A percentile compares a stretch with the other conserved stretches of the same genome.
Conservation (phyloP, 2,888 invertebrate genomes). For the Leistus spinibarbis region DNA sequence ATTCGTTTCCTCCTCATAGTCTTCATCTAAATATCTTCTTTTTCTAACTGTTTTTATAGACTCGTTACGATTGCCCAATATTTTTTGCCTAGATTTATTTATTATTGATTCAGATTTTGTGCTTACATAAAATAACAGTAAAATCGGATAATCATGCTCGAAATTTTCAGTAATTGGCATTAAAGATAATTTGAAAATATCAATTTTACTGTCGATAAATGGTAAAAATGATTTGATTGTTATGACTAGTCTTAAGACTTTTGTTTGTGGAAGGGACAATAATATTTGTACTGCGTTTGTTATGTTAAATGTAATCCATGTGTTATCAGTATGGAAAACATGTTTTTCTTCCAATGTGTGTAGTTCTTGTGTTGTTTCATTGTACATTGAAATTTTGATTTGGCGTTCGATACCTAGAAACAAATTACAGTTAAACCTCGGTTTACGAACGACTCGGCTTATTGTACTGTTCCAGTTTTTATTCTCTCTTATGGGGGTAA, state of each 20-base stretch:
- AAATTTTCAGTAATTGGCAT: conserved; percentile 48
- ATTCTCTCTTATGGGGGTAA: too few species aligned
- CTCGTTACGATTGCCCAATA: conserved; percentile 5
- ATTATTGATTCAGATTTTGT: conserved; percentile 41
- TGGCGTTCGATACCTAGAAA: conserved; percentile 48
- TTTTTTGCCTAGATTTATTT: conserved; percentile 34
- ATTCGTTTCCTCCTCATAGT: conserved; percentile 56
- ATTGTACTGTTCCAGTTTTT: too few species aligned
- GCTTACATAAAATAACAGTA: conserved; percentile 51
- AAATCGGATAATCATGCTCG: conserved; percentile 55
- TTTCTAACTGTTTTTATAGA: conserved; percentile 39
- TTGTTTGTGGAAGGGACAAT: conserved; percentile 31
- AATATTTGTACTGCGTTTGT: conserved; percentile 48
- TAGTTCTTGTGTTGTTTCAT: conserved; percentile 47
- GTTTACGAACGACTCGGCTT: too few species aligned
- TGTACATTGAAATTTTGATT: conserved; percentile 49
- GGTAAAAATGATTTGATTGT: conserved; percentile 48
- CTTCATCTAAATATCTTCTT: conserved; percentile 51
- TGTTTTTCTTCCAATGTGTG: conserved; percentile 48
- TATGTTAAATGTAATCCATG: conserved; percentile 55
- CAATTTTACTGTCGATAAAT: conserved; percentile 41
- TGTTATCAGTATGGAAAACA: conserved; percentile 52
- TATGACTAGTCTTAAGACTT: conserved; percentile 50
- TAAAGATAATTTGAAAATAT: conserved; percentile 51
- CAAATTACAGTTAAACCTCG: too few species aligned